Conservation (phyloP, 2,113 vertebrate genomes). For the Zosterops borbonicus region DNA sequence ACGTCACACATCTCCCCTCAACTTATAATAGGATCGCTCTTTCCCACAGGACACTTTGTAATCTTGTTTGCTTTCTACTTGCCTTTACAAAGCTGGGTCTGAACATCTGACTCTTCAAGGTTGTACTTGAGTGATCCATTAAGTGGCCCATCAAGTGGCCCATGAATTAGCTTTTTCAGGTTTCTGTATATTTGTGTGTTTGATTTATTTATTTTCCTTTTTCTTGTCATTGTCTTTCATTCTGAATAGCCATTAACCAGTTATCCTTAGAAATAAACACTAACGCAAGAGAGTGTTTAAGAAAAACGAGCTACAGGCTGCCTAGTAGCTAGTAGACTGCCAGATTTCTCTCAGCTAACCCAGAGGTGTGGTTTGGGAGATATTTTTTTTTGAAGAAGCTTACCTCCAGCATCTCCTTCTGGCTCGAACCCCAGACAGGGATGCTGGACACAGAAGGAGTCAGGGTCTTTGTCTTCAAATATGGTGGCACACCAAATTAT, state of each 20-base stretch:
- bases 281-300: not conserved
- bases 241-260: not conserved
- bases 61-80: not conserved
- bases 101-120: not conserved
- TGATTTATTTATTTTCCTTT: not conserved
- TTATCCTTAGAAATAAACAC: not conserved
- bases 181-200: not conserved
- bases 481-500: not conserved
- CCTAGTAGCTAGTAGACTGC: not conserved
- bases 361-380: accelerated
- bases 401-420: not conserved
- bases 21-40: not conserved
- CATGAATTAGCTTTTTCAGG: not conserved
- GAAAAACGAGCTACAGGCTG: not conserved
- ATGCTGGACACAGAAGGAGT: not conserved
- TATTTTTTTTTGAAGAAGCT: not conserved
- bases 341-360: not conserved
- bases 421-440: not conserved
- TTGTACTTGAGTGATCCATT: not conserved
- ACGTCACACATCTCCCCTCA: not conserved
- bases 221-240: not conserved
- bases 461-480: not conserved
- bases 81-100: not conserved
- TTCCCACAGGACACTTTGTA: not conserved
- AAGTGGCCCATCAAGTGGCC: not conserved